phyloP scores from a whole-genome alignment of 1,140 invertebrate species.

The Stegodyphus dumicola region DNA sequence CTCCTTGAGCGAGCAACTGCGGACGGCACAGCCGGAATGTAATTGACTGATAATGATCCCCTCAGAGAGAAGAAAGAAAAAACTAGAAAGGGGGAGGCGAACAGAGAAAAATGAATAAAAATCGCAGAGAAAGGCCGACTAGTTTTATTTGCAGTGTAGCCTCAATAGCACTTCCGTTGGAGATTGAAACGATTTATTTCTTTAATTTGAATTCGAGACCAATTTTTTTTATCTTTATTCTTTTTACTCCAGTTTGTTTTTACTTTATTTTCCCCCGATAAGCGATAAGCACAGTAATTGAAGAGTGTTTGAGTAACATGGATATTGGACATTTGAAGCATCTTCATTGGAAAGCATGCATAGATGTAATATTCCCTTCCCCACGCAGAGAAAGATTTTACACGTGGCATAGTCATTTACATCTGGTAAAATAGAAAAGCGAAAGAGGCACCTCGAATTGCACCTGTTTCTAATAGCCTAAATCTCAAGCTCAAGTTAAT shows the following conservation, averaged over 20 bases:
- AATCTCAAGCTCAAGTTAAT: constrained; percentile 24
- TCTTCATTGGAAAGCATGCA: constrained; percentile 14
- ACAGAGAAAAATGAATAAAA: constrained; percentile 36
- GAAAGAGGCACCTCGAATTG: constrained; percentile 33
- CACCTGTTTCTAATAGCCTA: constrained; percentile 38
- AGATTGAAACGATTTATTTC: constrained; percentile 60
- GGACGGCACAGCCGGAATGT: constrained; percentile 41
- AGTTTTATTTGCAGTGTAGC: constrained; percentile 48
- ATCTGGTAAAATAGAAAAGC: constrained; percentile 33
- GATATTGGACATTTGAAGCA: constrained; percentile 44
- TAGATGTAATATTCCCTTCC: background rate
- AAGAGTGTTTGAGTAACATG: constrained; percentile 50
- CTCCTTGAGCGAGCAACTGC: background rate
- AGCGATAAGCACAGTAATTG: constrained; percentile 53
- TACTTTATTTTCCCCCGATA: background rate
- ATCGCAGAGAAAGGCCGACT: constrained; percentile 32
- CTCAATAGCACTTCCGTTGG: constrained; percentile 49
- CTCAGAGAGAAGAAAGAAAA: constrained; percentile 19
- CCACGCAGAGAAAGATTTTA: background rate
- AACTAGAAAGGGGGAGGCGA: background rate
- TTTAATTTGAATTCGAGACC: constrained; percentile 59
- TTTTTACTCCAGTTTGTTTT: background rate
- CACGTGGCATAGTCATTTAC: constrained; percentile 22
- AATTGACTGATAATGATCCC: constrained; percentile 62
- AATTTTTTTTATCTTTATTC: constrained; percentile 11